Conservation (phyloP, 2,888 invertebrate species). For the Brachycybe producta region DNA sequence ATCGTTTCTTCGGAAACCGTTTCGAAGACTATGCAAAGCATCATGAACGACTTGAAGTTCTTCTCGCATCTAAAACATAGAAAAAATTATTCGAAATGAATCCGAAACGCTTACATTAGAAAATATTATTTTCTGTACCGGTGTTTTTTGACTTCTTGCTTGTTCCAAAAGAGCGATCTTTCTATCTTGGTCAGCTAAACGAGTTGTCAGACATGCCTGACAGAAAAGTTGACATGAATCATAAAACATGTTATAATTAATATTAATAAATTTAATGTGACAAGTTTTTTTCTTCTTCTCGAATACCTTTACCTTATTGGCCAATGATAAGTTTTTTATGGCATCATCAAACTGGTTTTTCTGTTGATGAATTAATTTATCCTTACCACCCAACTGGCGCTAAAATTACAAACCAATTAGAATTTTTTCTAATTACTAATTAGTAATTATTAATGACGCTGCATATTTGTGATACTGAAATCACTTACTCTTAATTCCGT, state of each 20-base stretch:
- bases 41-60: conserved; percentile 33
- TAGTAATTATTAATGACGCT: too few species aligned
- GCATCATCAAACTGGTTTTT: conserved; percentile 21
- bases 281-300: too few species aligned
- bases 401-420: conserved; percentile 1
- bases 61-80: conserved; percentile 24
- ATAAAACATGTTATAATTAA: not conserved
- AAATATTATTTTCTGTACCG: too few species aligned
- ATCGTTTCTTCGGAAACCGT: conserved; percentile 31
- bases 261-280: not conserved
- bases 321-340: conserved; percentile 14
- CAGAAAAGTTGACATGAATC: not conserved
- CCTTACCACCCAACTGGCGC: conserved; percentile 18
- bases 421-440: conserved; percentile 1
- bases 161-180: conserved; percentile 18
- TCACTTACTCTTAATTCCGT: conserved; percentile 11
- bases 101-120: too few species aligned
- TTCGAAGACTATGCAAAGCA: conserved; percentile 32
- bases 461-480: not conserved
- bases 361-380: conserved; percentile 20
- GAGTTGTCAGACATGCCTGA: conserved; percentile 17
- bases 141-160: conserved; percentile 12
- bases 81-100: conserved; percentile 1
- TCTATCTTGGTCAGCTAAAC: conserved; percentile 19
- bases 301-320: conserved; percentile 19